phyloP scores from a whole-genome alignment of 2,797 vertebrate species.

The Chelonia mydas region DNA sequence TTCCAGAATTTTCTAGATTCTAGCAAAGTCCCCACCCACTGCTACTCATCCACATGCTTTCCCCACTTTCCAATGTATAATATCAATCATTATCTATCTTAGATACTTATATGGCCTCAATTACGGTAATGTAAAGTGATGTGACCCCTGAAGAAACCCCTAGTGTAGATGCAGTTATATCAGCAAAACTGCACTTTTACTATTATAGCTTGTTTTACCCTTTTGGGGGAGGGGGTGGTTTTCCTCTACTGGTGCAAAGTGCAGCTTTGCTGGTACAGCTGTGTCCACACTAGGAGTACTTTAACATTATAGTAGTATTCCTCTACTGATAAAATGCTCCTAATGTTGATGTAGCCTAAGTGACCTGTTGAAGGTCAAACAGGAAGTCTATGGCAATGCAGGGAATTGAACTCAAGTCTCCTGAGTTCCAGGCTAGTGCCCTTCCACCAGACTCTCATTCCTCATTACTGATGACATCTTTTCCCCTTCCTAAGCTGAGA shows the following conservation, averaged over 20 bases:
- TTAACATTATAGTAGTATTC: not conserved
- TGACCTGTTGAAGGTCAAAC: not conserved
- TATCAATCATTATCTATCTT: not conserved
- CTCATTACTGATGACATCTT: not conserved
- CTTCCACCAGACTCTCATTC: not conserved
- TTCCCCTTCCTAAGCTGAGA: not conserved
- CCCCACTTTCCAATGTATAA: not conserved
- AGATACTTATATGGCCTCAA: not conserved
- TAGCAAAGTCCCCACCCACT: not conserved
- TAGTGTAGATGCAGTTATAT: not conserved
- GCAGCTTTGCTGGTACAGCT: not conserved
- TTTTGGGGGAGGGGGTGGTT: not conserved
- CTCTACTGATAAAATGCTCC: not conserved
- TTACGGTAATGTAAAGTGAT: accelerated
- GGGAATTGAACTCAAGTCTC: not conserved
- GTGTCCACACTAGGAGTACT: not conserved
- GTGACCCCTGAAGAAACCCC: not conserved
- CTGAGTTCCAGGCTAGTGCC: not conserved
- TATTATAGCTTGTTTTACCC: not conserved
- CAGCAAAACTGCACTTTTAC: not conserved
- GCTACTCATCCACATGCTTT: not conserved
- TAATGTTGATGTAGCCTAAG: not conserved
- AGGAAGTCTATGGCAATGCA: not conserved
- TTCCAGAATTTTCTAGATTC: not conserved
- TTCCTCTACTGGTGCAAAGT: not conserved